Evolutionary conservation across 2,797 vertebrate genomes (phyloP), one percentile per base, ranked within the genome.

Genomic region (Cheirogaleus major): DNA sequence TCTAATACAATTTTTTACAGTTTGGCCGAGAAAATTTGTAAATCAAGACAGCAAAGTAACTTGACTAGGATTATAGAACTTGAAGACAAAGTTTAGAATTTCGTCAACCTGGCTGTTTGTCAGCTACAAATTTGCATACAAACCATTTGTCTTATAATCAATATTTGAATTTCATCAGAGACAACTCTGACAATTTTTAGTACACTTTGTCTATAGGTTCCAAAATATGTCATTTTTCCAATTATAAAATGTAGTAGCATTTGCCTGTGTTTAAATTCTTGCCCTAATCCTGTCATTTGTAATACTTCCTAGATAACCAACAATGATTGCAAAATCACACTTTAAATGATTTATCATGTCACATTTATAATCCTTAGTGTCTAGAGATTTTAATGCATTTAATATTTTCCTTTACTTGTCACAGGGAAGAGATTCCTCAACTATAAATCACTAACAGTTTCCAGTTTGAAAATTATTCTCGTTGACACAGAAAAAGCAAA

Each of bases 251-350:
- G 4, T 43, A 80, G 14, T 67, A 41, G 15, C 14, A 43, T 76
- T 95, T 91, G 30, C 3, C 27, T 48, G 32, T 75, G 95, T 96
- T 90, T 17, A 87, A 87, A 86, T 95, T 91, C 61, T 92, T 7
- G 27, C 13, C 35, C 11, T 73, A 38, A n/a, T 82, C 57, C 7
- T 95, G 45, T 79, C 80, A 45, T 75, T 83, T 12, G 18, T 80
- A 75, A 69, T 63, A 70, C 23, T 25, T 83, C 23, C 73, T 41
- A 41, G 45, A 87, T 72, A 87, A 41, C 35, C 76, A 89, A 59
- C 50, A 79, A 57, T 94, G n/a, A 84, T 45, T n/a, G 22, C 32
- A 67, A 18, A 48, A 75, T 79, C 70, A 84, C 70, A 90, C 9
- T 61, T 86, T 72, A 86, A 94, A 69, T 50, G 73, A 73, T 86